Base-by-base conservation (phyloP, 2,113 vertebrate species). In the Hemiprocne comata region DNA sequence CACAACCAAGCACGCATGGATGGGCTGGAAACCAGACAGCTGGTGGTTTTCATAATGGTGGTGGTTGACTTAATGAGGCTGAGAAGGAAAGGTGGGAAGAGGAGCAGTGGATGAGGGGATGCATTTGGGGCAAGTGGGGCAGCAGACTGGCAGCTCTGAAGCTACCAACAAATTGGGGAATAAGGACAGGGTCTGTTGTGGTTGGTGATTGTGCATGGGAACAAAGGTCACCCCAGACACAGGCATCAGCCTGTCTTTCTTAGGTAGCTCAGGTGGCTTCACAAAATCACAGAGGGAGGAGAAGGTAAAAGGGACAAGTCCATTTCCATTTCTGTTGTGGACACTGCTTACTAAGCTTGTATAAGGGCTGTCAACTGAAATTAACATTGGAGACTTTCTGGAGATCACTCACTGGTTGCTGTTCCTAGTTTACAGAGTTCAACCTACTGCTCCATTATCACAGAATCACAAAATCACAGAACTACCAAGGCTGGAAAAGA, bases 1-100 rank as follows among this genome's bases (percentile, higher is more conserved):
- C 24, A 11, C 16, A 48, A 46, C 2, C 38, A 25, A 66, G 20
- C 16, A 3, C 1, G 2, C 2, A 3, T 17, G 17, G 11, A 4
- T 18, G 15, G 51, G 14, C 15, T 79, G 73, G 23, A 40, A 70
- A 61, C 4, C 1, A 71, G 58, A 13, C 2, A 66, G 0, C 1
- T 6, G 23, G 17, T 62, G 33, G 1, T 31, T 54, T 42, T 24
- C 19, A n/a, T n/a, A n/a, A n/a, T n/a, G n/a, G n/a, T n/a, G n/a
- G n/a, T n/a, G n/a, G n/a, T n/a, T n/a, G n/a, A n/a, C n/a, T n/a
- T n/a, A n/a, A 16, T 46, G 28, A 51, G 57, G 21, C 25, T 8
- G 13, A 14, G 19, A 6, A 44, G 67, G 29, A 8, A 23, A 60
- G 24, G 10, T 1, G 28, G 55, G 26, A 11, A 44, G 31, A 13